Evolutionary conservation across 1,140 invertebrate genomes (phyloP), one percentile per base, ranked within the genome.

Genomic region (Trypoxylus dichotomus): DNA sequence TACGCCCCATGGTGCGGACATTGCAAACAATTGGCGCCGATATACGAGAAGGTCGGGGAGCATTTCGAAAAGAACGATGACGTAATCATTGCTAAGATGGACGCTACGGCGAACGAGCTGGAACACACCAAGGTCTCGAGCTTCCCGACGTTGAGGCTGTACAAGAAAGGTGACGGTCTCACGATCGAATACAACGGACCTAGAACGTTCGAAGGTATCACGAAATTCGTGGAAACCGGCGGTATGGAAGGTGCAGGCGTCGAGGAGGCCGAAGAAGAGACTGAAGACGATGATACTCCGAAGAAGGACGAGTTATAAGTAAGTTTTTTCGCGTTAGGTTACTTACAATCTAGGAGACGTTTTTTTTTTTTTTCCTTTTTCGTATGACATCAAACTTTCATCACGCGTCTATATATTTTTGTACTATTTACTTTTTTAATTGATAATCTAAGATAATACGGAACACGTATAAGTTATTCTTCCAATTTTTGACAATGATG

Each of bases 1-100:
- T 99, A 98, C 88, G 97, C 97, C 43, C 97, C 97, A 78, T 99
- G 98, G 98, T 96, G 95, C 86, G 94, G 96, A 78, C 97, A 99
- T 86, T 99, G 98, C 91, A 98, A 99, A 87, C 95, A 98, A 86
- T 89, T 99, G 81, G 95, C 90, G 80, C 98, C 98, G 29, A 98
- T 98, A 87, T 99, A 97, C 87, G 97, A 99, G 80, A 90, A 91
- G 84, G 94, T 91, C 77, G 94, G 96, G 82, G 83, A 85, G 78
- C 95, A 98, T 87, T 99, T 92, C 87, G 93, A 94, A 85, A 93
- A 96, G 81, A 91, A 92, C 81, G 91, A 93, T 54, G 92, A 93
- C 79, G 90, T 99, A 80, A 90, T 99, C 13, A 95, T 99, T 85
- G 97, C 98, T 80, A 99, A 99, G 89, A 98, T 99, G 91, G 98